These are phyloP conservation scores for Pteronura brasiliensis DNA, from an alignment of 2,113 vertebrate species.

Conservation along the genomic window DNA sequence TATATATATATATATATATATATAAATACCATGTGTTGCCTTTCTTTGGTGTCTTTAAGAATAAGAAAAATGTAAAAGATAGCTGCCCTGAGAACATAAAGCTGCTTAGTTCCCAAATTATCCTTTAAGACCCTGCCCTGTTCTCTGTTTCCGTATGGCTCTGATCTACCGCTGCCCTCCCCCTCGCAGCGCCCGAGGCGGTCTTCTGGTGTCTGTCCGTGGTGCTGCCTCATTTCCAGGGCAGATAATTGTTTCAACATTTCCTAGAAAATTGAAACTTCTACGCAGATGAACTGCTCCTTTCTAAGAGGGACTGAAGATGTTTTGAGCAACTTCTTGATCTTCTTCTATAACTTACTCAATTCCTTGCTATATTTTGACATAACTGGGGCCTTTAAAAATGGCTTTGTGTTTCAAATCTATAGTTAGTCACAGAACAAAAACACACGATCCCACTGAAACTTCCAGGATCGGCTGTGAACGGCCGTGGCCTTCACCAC, in stretches of 20 bases:
- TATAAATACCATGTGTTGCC: background rate
- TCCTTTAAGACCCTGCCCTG: background rate
- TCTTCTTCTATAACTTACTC: background rate
- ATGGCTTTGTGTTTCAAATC: background rate
- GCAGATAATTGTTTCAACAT: background rate
- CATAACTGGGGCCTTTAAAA: background rate
- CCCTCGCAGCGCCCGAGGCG: background rate
- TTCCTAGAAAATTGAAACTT: background rate
- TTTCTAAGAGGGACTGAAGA: background rate
- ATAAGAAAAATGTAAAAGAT: background rate
- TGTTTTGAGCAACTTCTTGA: background rate
- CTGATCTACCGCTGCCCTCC: background rate
- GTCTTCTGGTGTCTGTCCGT: background rate
- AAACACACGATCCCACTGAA: background rate
- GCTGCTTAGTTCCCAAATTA: background rate
- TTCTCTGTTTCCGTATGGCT: background rate
- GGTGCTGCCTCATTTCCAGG: background rate
- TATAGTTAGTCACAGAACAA: background rate
- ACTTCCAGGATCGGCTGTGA: background rate
- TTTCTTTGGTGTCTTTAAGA: background rate
- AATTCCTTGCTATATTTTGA: slow-evolving; percentile 16
- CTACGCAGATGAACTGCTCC: background rate
- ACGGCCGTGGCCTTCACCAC: background rate
- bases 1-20: background rate
- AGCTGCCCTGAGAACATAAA: background rate